Evolutionary conservation across 2,888 invertebrate species (phyloP).

Genomic region (Cheilosia soror): DNA sequence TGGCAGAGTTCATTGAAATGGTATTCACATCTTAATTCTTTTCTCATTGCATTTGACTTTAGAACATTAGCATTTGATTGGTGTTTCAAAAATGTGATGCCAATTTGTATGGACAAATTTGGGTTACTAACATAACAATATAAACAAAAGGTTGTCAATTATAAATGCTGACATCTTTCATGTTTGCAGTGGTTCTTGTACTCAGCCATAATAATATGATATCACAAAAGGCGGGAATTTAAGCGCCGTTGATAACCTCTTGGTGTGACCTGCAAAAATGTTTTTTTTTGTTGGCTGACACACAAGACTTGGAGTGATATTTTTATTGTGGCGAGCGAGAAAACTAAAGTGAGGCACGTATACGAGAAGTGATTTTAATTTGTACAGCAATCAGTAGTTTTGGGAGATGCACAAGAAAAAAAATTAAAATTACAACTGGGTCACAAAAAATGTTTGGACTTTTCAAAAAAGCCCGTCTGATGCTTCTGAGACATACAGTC

Average conservation of each 20-base stretch:
- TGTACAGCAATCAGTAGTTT: too few relatives aligned
- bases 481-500: too few relatives aligned
- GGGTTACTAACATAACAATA: too few relatives aligned
- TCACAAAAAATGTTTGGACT: too few relatives aligned
- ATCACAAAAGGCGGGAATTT: constrained; percentile 45
- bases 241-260: constrained; percentile 61
- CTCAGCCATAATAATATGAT: constrained; percentile 18
- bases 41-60: too few relatives aligned
- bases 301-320: constrained; percentile 6
- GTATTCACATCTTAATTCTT: too few relatives aligned
- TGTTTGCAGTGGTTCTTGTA: neutral
- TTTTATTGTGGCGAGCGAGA: neutral
- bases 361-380: neutral
- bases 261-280: constrained; percentile 23
- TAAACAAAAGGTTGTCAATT: constrained; percentile 19
- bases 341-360: neutral
- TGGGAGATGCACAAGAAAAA: too few relatives aligned
- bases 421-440: too few relatives aligned
- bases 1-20: too few relatives aligned
- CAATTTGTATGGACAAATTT: constrained; percentile 15
- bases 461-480: too few relatives aligned
- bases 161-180: constrained; percentile 22
- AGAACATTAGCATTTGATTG: constrained; percentile 21
- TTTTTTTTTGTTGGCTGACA: constrained; percentile 1
- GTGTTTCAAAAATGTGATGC: constrained; percentile 3